phyloP scores from a whole-genome alignment of 1,140 invertebrate genomes.

The Apis florea region DNA sequence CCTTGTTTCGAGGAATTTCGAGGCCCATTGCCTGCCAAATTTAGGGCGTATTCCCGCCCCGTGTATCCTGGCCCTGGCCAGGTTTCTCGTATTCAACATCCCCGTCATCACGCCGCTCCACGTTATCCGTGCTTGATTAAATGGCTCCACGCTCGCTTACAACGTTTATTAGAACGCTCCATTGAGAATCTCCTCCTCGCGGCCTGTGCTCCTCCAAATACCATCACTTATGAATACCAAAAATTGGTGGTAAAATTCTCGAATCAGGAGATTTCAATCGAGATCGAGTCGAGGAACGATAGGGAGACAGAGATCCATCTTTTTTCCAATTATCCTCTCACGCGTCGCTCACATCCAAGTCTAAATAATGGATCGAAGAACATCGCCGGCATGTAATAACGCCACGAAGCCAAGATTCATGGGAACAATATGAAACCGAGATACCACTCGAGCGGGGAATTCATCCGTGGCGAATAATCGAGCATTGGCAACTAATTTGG shows the following conservation, averaged over 20 bases:
- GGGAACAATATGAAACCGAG: neutral
- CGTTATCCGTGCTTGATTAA: conserved; percentile 9
- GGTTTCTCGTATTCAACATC: neutral
- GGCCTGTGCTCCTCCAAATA: neutral
- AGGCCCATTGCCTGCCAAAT: conserved; percentile 10
- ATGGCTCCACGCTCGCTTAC: neutral
- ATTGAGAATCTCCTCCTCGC: neutral
- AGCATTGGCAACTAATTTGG: conserved; percentile 32
- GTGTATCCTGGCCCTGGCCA: no score
- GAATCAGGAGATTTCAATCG: neutral
- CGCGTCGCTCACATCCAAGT: no score
- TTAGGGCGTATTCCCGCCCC: neutral
- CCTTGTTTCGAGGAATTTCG: neutral
- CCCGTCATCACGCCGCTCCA: neutral
- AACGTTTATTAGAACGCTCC: neutral
- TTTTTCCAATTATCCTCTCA: no score
- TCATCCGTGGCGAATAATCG: conserved; percentile 23
- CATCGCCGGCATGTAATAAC: no score
- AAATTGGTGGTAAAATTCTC: no score
- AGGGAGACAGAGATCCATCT: no score
- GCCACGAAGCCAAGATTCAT: neutral
- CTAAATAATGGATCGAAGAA: no score
- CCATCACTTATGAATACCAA: neutral
- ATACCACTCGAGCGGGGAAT: neutral
- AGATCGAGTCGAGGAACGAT: no score